These are phyloP conservation scores for Lasiurus borealis DNA, from an alignment of 2,113 vertebrate genomes.

Conservation along the genomic window DNA sequence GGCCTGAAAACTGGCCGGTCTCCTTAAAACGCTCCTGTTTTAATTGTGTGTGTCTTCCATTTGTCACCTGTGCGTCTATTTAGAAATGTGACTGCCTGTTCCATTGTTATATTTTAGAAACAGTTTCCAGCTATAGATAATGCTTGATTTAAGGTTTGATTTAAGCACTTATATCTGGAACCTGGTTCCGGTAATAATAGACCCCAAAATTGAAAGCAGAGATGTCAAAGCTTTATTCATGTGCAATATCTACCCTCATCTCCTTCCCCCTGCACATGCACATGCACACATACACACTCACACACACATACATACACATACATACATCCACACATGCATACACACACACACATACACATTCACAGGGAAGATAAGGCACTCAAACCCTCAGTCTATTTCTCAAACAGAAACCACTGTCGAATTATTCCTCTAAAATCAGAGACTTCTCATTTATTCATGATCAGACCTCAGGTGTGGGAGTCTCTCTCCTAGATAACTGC, in stretches of 20 bases:
- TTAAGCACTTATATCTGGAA: not conserved
- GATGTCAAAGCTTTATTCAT: not conserved
- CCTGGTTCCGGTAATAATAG: not conserved
- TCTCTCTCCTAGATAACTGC: not conserved
- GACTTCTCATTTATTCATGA: conserved; percentile 64
- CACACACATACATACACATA: not conserved
- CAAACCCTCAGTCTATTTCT: not conserved
- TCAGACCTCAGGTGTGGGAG: not conserved
- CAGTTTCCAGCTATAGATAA: accelerated
- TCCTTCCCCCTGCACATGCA: no score
- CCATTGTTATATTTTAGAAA: not conserved
- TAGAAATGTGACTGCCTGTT: not conserved
- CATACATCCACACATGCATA: no score
- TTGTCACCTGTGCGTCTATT: accelerated
- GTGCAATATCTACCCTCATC: not conserved
- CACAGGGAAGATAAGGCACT: not conserved
- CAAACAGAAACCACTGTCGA: not conserved
- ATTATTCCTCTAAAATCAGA: not conserved
- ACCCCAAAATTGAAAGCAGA: accelerated
- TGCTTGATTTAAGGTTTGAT: not conserved
- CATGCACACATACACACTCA: not conserved
- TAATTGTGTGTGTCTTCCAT: accelerated
- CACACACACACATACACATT: not conserved
- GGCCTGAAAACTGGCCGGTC: no score
- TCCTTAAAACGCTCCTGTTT: accelerated